Evolutionary conservation across 2,113 vertebrate genomes (phyloP), one percentile per base, ranked within the genome.

Genomic region (Myrmecobius fasciatus): DNA sequence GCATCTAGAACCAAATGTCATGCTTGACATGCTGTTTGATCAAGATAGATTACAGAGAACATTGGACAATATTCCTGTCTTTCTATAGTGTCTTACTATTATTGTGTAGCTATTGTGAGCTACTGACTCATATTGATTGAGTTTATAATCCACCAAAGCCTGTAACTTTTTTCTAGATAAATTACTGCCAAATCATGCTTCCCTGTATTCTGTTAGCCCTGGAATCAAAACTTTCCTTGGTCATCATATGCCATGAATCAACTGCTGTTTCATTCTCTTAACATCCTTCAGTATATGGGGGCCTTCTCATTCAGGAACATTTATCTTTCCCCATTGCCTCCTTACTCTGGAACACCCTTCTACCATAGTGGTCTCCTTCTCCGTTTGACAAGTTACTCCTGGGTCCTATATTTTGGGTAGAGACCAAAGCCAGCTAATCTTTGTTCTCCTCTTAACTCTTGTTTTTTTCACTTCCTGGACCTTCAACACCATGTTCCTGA

Each of bases 201-300:
- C 56, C 92, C 91, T 92, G 95, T 36, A n/a, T 92, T 36, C 56
- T 91, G 91, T 53, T 92, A 83, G 56, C 89, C 56, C 24, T 83
- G 52, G 90, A 97, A 75, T 93, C 89, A 91, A 51, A 96, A 8
- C 91, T 94, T 56, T 95, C 60, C 31, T 6, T 7, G 12, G 43
- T 89, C 91, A 92, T n/a, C 17, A 24, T 22, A 53, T 7, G 52
- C 51, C 91, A 83, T 20, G 67, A 83, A 83, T 83, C 67, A 83
- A 14, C 31, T 17, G 0, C 36, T 36, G 12, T 31, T 31, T 67
- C 11, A 36, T 3, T 26, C 56, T 36, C 28, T 36, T 36, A 67
- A 67, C 17, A 22, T 83, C n/a, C 6, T 12, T 17, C 11, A 67
- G 31, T 67, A 36, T 1, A 0, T 14, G 53, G 60, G 31, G 31